A percentile compares a stretch with the other conserved stretches of the same genome.
These are phyloP conservation scores for Xestobium rufovillosum DNA, from an alignment of 2,888 invertebrate species.

Conservation along the genomic window DNA sequence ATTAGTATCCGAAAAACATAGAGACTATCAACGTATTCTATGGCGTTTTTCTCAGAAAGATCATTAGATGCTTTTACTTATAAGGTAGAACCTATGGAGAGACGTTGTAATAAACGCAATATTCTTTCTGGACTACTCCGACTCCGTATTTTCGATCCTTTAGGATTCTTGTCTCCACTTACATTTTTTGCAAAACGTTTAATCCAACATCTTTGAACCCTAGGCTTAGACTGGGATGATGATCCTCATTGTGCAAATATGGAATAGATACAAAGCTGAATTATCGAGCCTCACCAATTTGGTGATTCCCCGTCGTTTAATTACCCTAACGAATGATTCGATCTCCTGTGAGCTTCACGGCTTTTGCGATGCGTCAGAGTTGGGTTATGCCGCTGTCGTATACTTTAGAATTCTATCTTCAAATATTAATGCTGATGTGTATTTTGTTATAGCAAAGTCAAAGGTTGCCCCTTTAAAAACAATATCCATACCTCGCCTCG, in stretches of 20 bases:
- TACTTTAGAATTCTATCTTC: slow-evolving; percentile 3
- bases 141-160: slow-evolving; percentile 25
- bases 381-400: slow-evolving; percentile 7
- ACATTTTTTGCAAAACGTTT: slow-evolving; percentile 23
- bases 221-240: slow-evolving; percentile 18
- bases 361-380: slow-evolving; percentile 9
- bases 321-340: too few relatives aligned
- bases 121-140: slow-evolving; percentile 22
- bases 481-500: not conserved
- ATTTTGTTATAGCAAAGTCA: slow-evolving; percentile 6
- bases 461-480: slow-evolving; percentile 4
- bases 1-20: slow-evolving; percentile 11
- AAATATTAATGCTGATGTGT: not conserved
- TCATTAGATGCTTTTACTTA: slow-evolving; percentile 13
- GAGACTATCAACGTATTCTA: slow-evolving; percentile 18
- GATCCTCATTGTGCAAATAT: slow-evolving; percentile 9
- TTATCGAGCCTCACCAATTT: slow-evolving; percentile 9
- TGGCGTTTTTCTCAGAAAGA: slow-evolving; percentile 1
- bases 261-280: slow-evolving; percentile 12
- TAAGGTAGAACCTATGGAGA: not conserved
- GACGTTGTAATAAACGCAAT: slow-evolving; percentile 23
- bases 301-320: too few relatives aligned
- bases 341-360: slow-evolving; percentile 10
- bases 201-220: slow-evolving; percentile 21
- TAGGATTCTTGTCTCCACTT: too few relatives aligned